phyloP scores from a whole-genome alignment of 2,113 vertebrate genomes.

The Rhabdomys dilectus region DNA sequence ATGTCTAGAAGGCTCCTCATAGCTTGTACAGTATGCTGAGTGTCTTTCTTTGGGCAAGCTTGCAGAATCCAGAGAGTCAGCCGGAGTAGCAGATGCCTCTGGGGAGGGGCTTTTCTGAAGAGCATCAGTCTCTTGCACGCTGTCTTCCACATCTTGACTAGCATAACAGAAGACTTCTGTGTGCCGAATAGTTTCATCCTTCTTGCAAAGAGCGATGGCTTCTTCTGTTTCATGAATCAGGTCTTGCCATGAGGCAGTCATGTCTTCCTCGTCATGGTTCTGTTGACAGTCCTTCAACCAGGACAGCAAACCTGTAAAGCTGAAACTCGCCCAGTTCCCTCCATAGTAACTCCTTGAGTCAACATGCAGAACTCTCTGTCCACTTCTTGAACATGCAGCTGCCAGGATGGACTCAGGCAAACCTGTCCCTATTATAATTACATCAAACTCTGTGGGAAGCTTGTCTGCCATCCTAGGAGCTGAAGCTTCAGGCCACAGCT shows the following conservation, averaged over 20 bases:
- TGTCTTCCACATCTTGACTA: conserved; percentile 86
- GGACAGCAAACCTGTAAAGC: conserved; percentile 93
- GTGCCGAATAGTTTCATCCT: conserved; percentile 72
- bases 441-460: conserved; percentile 93
- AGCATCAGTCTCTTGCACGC: conserved; percentile 82
- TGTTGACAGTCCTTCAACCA: conserved; percentile 94
- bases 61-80: neutral
- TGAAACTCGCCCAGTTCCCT: conserved; percentile 97
- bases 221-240: conserved; percentile 71
- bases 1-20: neutral
- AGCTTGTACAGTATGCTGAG: fast-evolving
- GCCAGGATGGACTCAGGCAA: conserved; percentile 79
- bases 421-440: conserved; percentile 96
- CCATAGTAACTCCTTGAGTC: conserved; percentile 92
- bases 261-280: conserved; percentile 64
- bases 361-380: conserved; percentile 77
- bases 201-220: conserved; percentile 48
- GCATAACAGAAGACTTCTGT: conserved; percentile 92
- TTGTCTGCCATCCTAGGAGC: conserved; percentile 92
- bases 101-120: conserved; percentile 72
- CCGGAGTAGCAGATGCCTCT: conserved; percentile 9
- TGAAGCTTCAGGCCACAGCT: conserved; percentile 41
- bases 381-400: conserved; percentile 77
- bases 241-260: neutral
- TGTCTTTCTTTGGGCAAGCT: conserved; percentile 29